Base-by-base conservation (phyloP, 2,797 vertebrate genomes). In the Podarcis lilfordi region DNA sequence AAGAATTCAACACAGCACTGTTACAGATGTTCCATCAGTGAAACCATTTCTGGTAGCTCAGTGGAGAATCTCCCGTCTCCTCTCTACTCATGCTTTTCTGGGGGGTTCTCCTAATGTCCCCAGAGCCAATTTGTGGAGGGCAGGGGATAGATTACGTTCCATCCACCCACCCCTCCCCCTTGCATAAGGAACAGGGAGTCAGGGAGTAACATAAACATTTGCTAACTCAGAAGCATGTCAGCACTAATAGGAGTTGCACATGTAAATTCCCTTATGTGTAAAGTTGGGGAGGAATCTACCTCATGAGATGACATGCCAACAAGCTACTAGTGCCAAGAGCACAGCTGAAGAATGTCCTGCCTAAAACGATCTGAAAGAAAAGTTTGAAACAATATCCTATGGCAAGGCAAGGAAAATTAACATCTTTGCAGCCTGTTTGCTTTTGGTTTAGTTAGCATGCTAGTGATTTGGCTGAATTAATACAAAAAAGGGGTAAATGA, bases 151-250 rank as follows among this genome's bases (percentile, higher is more conserved):
- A 86, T 91, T 92, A 88, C 84, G 92, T 92, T 90, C 92, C 78
- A 82, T 89, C 89, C 85, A 4, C 9, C n/a, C 89, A 55, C 88
- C 74, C 79, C 77, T 88, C 90, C 83, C 88, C 80, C 83, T 83
- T 89, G 82, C 66, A 86, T 40, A 45, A 89, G 10, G 55, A 74
- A 35, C 43, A 79, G 15, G 19, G 17, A 86, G 15, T 89, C 82
- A 82, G 88, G 92, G 88, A 92, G 32, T 84, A 91, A 25, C 86
- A 93, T 88, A 94, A 94, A 92, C 79, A 88, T 94, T 92, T 86
- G 68, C 59, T 91, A 77, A 94, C 92, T 87, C 83, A 92, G 82
- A 95, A 90, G 84, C 69, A 11, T 89, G 0, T 92, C 89, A 88
- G 80, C 86, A 83, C 85, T 89, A 92, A 93, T 91, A 89, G 93